phyloP scores from a whole-genome alignment of 2,113 vertebrate genomes.

The Eurystomus gularis region DNA sequence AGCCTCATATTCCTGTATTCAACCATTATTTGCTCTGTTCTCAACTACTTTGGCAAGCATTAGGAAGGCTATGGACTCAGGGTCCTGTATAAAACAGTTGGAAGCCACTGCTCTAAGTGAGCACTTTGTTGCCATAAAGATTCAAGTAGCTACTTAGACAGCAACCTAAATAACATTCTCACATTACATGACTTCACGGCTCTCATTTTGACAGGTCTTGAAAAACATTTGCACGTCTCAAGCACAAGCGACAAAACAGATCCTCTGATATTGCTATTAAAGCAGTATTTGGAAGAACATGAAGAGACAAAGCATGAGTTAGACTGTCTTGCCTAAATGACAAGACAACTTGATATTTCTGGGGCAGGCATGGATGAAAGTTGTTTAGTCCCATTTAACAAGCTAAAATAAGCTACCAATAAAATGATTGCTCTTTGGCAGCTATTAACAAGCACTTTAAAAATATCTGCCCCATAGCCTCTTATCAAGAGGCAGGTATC shows the following conservation, averaged over 20 bases:
- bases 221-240: constrained; percentile 26
- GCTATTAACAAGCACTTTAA: background rate
- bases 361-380: background rate
- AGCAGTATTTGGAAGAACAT: constrained; percentile 24
- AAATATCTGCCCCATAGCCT: background rate
- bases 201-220: constrained; percentile 35
- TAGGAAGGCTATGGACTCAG: background rate
- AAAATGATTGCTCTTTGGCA: background rate
- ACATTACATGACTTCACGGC: background rate
- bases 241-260: constrained; percentile 26
- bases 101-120: background rate
- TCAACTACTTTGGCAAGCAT: background rate
- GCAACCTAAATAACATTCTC: background rate
- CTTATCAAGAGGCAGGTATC: background rate
- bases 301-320: background rate
- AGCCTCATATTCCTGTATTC: background rate
- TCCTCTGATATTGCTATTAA: constrained; percentile 11
- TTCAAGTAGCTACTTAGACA: background rate
- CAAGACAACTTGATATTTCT: constrained; percentile 44
- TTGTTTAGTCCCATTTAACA: background rate
- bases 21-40: background rate
- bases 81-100: background rate
- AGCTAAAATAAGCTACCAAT: background rate
- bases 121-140: background rate
- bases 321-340: background rate